Base-by-base conservation (phyloP, 2,888 invertebrate genomes). In the Cistogaster globosa region DNA sequence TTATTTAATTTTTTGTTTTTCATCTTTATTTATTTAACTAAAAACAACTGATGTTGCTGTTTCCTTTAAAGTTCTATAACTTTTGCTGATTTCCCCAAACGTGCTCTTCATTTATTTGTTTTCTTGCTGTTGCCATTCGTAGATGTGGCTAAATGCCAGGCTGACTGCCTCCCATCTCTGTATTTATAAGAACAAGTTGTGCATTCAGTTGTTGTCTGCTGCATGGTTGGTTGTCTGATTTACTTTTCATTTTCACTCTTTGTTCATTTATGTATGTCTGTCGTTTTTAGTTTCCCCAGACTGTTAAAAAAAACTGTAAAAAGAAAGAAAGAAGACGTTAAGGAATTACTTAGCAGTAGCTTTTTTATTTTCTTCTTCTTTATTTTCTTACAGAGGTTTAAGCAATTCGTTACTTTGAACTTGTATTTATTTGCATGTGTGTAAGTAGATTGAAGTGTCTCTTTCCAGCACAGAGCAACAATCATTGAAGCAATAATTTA, bases 1-100 rank as follows among this genome's bases (percentile, higher is more conserved):
- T 12, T 32, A 20, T 67, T 45, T 36, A 9, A 4, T 51, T 65
- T n/a, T n/a, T n/a, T n/a, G n/a, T n/a, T 36, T 67, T 45, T 20
- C n/a, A 20, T 9, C 45, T 16, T 42, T 65, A 58, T 82, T 81
- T 82, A 38, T 63, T 76, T 69, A 76, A 76, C 75, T 76, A 48
- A 69, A 57, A 62, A 48, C 26, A 51, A 62, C 26, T 32, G 51
- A 53, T 57, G 45, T 63, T 36, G 78, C 55, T 48, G 8, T 57
- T 71, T 45, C 38, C 53, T 45, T 45, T 9, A 60, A 57, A 57
- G 36, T 76, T 42, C 22, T 22, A 42, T 42, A 76, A 82, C 65
- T 77, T 82, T 71, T 65, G 71, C 65, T 77, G 82, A 82, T 82
- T 82, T 82, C 82, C 81, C 82, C 71, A 77, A 82, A 82, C 82